Evolutionary conservation across 2,113 vertebrate species (phyloP).

Genomic region (Serinus canaria): DNA sequence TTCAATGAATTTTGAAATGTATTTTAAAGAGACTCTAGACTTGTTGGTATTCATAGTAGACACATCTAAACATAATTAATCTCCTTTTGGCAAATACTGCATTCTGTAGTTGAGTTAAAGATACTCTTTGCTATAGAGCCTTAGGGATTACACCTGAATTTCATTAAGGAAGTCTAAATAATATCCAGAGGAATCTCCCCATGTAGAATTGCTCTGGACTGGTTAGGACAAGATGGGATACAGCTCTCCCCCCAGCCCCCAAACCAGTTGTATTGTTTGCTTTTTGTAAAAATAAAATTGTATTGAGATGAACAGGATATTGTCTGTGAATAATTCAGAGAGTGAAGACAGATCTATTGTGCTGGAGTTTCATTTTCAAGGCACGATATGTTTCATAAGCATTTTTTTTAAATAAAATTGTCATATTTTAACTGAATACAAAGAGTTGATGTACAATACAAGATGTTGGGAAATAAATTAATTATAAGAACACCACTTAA

Average conservation of each 20-base stretch:
- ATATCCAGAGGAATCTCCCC: slow-evolving; percentile 67
- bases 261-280: slow-evolving; percentile 41
- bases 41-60: slow-evolving; percentile 74
- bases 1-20: slow-evolving; percentile 7
- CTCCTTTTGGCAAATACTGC: slow-evolving; percentile 75
- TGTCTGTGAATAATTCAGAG: slow-evolving; percentile 29
- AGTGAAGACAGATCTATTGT: slow-evolving; percentile 41
- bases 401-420: background rate
- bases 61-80: slow-evolving; percentile 76
- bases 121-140: slow-evolving; percentile 74
- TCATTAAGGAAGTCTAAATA: slow-evolving; percentile 71
- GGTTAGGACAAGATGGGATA: slow-evolving; percentile 71
- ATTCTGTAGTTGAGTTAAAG: slow-evolving; percentile 74
- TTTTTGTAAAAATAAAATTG: slow-evolving; percentile 23
- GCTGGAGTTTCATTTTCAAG: slow-evolving; percentile 1
- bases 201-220: slow-evolving; percentile 63
- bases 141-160: slow-evolving; percentile 86
- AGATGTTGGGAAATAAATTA: background rate
- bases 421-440: slow-evolving; percentile 2
- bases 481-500: background rate
- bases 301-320: slow-evolving; percentile 20
- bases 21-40: slow-evolving; percentile 66
- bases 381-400: slow-evolving; percentile 14
- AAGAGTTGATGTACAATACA: background rate
- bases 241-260: background rate